Evolutionary conservation across 2,888 invertebrate genomes (phyloP), one percentile per base, ranked within the genome.

Genomic region (Drosophila buzzatii): DNA sequence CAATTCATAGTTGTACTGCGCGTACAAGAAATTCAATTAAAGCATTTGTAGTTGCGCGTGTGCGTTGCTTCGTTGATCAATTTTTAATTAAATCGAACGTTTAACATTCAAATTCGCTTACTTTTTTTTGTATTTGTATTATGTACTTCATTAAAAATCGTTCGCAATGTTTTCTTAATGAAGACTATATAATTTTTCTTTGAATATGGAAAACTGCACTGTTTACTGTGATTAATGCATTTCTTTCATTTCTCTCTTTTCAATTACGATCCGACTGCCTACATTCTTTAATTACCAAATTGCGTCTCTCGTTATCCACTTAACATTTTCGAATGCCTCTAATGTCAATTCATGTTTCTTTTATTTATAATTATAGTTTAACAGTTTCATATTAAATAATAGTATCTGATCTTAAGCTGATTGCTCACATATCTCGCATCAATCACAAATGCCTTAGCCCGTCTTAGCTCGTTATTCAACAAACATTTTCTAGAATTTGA

Each of bases 401-500:
- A 41, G 14, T 23, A 5, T 1, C 23, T 18, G 18, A 18, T 18
- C 18, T 23, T 3, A 23, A 31, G 10, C n/a, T 31, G 31, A n/a
- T n/a, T 49, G 10, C n/a, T 31, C 10, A 2, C n/a, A 9, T 42
- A 16, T 35, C 7, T 49, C 7, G 4, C 6, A n/a, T 31, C 10
- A 49, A 31, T n/a, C 9, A 7, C 6, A 31, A n/a, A 37, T 35
- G 3, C 33, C 56, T 56, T n/a, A 31, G 10, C 35, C 20, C 42
- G 18, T 31, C 23, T 51, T 9, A 20, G 18, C 42, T 42, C n/a
- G 47, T n/a, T 47, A 27, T n/a, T 31, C 27, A 10, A n/a, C 27
- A 8, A 27, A 31, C 3, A 49, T 31, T 49, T n/a, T 31, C 10
- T 6, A 57, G 61, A 53, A 61, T 53, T 76, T 69, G 68, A 6